These are phyloP conservation scores for Pollenia angustigena DNA, from an alignment of 2,888 invertebrate species.

Conservation along the genomic window DNA sequence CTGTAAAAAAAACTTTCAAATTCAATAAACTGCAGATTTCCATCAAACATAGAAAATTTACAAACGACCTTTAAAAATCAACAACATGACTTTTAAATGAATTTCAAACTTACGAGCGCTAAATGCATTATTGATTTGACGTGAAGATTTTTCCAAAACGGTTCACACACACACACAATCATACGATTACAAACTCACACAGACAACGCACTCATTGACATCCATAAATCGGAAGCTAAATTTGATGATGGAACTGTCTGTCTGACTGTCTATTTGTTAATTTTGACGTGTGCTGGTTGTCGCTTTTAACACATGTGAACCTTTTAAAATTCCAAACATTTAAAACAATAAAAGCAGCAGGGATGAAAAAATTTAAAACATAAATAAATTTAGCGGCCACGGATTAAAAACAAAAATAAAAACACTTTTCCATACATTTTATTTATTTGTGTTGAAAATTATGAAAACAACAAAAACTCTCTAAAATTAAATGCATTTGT, in stretches of 20 bases:
- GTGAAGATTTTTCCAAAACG: constrained; percentile 40
- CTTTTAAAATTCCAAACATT: constrained; percentile 82
- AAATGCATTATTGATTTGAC: constrained; percentile 52
- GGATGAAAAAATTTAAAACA: constrained; percentile 7
- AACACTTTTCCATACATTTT: constrained; percentile 48
- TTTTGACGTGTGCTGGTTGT: constrained; percentile 71
- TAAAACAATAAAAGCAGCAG: constrained; percentile 70
- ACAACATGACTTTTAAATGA: constrained; percentile 42
- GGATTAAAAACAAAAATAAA: constrained; percentile 42
- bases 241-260: constrained; percentile 53
- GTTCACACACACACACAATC: not conserved
- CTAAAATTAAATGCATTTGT: constrained; percentile 66
- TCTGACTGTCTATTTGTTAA: constrained; percentile 57
- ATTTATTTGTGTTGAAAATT: constrained; percentile 67
- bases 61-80: constrained; percentile 52
- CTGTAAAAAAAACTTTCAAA: constrained; percentile 78
- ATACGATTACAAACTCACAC: not conserved
- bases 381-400: constrained; percentile 47
- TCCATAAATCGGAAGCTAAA: constrained; percentile 63
- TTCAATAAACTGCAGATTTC: constrained; percentile 78
- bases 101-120: constrained; percentile 34
- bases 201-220: not conserved
- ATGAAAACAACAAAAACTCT: constrained; percentile 55
- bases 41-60: constrained; percentile 3
- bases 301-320: constrained; percentile 77